Conservation (phyloP, 64 coral and sea anemone genomes). For the Stylophora pistillata region DNA sequence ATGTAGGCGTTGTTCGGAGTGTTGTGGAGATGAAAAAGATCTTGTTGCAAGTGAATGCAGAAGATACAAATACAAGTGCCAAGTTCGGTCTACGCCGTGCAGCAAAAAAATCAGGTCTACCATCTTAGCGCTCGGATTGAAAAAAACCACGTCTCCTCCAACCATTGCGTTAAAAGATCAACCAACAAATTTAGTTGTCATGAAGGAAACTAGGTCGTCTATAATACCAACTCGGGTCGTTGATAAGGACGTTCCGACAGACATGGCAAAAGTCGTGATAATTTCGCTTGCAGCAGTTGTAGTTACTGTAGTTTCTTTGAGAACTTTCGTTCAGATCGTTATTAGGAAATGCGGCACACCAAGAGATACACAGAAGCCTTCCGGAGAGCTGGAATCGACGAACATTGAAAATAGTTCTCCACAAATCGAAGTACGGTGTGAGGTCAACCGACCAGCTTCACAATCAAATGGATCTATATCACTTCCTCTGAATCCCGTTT, state of each 20-base stretch:
- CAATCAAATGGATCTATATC: neutral
- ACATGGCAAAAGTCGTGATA: neutral
- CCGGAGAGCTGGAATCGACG: neutral
- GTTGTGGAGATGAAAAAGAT: slow-evolving; percentile 19
- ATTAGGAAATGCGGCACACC: neutral
- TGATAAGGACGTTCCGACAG: neutral
- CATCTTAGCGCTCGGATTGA: too few species aligned
- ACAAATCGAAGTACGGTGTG: neutral
- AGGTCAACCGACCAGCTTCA: too few species aligned
- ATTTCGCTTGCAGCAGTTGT: neutral
- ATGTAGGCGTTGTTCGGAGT: slow-evolving; percentile 31
- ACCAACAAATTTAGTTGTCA: neutral
- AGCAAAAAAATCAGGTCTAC: neutral
- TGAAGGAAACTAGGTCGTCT: neutral
- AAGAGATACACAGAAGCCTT: neutral
- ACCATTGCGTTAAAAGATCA: neutral
- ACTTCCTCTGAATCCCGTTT: neutral
- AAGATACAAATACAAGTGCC: neutral
- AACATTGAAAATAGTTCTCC: neutral
- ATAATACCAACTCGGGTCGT: neutral
- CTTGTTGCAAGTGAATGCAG: neutral
- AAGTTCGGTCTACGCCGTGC: neutral
- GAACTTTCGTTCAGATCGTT: neutral
- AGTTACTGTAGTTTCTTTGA: neutral
- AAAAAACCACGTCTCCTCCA: neutral